A percentile compares a stretch with the other conserved stretches of the same genome.
Evolutionary conservation across 1,140 invertebrate species (phyloP).

Genomic region (Macrobrachium nipponense): DNA sequence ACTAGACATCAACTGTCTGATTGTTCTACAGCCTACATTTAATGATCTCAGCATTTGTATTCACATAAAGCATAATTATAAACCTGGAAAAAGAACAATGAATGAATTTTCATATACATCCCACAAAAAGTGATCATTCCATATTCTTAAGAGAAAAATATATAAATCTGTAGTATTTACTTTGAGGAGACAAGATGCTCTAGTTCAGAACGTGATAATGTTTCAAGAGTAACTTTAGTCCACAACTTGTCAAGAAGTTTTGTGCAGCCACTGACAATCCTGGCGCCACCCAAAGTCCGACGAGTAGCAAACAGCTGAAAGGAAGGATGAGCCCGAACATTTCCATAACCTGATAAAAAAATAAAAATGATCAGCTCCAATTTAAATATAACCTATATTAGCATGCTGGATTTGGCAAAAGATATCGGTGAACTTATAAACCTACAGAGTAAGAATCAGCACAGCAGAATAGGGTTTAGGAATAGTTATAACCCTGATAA

Average conservation of each 20-base stretch:
- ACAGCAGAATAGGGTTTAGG: no score
- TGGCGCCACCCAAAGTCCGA: slow-evolving; percentile 72
- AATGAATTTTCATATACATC: neutral
- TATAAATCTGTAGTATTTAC: neutral
- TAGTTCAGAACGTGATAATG: slow-evolving; percentile 80
- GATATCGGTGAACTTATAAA: no score
- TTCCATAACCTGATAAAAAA: slow-evolving; percentile 74
- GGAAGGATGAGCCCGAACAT: slow-evolving; percentile 81
- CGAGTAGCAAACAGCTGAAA: slow-evolving; percentile 94
- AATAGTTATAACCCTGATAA: no score
- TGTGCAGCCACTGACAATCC: slow-evolving; percentile 61
- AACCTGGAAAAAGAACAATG: no score
- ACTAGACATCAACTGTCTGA: no score
- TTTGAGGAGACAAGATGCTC: slow-evolving; percentile 74
- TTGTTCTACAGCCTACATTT: no score
- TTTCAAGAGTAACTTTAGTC: slow-evolving; percentile 84
- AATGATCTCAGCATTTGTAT: no score
- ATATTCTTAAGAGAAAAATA: neutral
- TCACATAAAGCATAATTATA: no score
- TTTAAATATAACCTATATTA: no score
- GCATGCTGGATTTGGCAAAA: no score
- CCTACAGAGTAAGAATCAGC: no score
- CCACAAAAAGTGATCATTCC: neutral
- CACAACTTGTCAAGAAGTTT: slow-evolving; percentile 78
- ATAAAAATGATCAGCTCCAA: no score